Conservation (phyloP, 2,888 invertebrate species). For the Entomobrya multifasciata region DNA sequence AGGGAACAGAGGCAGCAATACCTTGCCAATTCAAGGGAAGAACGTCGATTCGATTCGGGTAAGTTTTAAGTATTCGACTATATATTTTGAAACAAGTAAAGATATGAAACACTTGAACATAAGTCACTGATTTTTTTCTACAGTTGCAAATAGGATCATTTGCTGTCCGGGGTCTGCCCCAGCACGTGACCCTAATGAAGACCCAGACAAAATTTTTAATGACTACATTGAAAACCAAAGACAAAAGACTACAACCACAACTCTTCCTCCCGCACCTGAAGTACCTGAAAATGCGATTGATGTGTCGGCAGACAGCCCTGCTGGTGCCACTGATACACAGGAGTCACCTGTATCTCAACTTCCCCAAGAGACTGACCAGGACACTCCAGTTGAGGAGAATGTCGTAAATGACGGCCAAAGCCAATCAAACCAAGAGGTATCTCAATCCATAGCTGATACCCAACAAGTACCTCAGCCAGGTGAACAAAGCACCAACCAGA, state of each 20-base stretch:
- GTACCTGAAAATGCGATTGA: constrained; percentile 16
- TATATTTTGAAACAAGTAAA: no score
- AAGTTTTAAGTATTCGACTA: no score
- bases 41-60: constrained; percentile 56
- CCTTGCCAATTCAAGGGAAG: constrained; percentile 37
- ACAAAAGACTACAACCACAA: constrained; percentile 47
- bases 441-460: constrained; percentile 11
- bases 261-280: background rate
- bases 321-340: background rate
- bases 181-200: constrained; percentile 27
- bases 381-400: constrained; percentile 19
- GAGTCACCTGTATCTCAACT: background rate
- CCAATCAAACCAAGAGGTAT: constrained; percentile 8
- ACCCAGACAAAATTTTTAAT: constrained; percentile 69
- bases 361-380: background rate
- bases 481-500: background rate
- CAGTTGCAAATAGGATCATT: constrained; percentile 73
- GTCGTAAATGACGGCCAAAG: constrained; percentile 32
- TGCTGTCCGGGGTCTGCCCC: constrained; percentile 74
- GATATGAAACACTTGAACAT: no score
- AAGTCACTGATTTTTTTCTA: background rate
- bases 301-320: constrained; percentile 2
- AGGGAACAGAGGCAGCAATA: constrained; percentile 54
- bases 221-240: constrained; percentile 62
- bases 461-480: background rate